Evolutionary conservation across 92 coral and sea anemone genomes (phyloP).

Genomic region (Zoanthus gigantus): DNA sequence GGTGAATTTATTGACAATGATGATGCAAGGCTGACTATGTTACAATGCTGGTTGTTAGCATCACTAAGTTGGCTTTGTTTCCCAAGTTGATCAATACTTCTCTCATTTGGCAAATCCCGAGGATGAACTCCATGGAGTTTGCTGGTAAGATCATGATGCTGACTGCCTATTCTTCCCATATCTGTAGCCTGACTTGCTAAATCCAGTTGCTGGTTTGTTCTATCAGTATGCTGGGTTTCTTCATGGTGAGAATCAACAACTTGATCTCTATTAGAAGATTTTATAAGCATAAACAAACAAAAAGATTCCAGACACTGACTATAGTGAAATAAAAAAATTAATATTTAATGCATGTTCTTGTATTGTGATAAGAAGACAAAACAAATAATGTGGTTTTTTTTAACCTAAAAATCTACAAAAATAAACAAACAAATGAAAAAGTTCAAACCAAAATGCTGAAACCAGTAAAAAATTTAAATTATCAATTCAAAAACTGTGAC

Average conservation of each 20-base stretch:
- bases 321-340: too few species aligned
- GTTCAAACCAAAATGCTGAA: too few species aligned
- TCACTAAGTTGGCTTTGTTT: slow-evolving; percentile 62
- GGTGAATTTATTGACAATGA: slow-evolving; percentile 74
- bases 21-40: slow-evolving; percentile 67
- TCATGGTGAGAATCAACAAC: background rate
- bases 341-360: too few species aligned
- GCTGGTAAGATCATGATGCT: slow-evolving; percentile 14
- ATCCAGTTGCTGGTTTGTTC: background rate
- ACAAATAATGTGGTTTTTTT: too few species aligned
- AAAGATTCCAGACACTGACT: background rate
- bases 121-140: slow-evolving; percentile 30
- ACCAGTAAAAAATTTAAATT: too few species aligned
- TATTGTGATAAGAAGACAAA: too few species aligned
- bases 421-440: too few species aligned
- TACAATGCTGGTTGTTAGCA: slow-evolving; percentile 55
- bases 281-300: background rate
- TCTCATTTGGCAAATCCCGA: background rate
- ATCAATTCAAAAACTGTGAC: too few species aligned
- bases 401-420: too few species aligned
- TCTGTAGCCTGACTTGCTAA: slow-evolving; percentile 8
- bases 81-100: slow-evolving; percentile 43
- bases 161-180: background rate
- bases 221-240: slow-evolving; percentile 1
- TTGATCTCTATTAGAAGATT: background rate